Percentiles rank a stretch among this genome's conserved stretches.
phyloP scores from a whole-genome alignment of 2,113 vertebrate genomes.

The Tonatia bakeri region DNA sequence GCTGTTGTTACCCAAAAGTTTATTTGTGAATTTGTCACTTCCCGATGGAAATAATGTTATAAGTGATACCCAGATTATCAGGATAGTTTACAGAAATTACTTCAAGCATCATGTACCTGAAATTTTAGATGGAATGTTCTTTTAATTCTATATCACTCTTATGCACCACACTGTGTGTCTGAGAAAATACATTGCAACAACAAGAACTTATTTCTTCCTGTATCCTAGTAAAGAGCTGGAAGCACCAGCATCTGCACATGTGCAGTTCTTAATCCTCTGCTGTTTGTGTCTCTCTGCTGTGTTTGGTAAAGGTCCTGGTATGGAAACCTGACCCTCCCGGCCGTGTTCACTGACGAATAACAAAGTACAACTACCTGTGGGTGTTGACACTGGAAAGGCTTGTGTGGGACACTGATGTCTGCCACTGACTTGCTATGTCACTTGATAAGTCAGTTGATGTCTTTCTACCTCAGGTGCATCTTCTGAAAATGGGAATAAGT shows the following conservation, averaged over 20 bases:
- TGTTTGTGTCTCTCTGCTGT: not conserved
- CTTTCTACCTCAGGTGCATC: not conserved
- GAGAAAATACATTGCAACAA: not conserved
- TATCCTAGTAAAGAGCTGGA: not conserved
- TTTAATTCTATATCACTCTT: not conserved
- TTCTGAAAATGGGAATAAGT: not conserved
- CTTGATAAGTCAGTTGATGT: not conserved
- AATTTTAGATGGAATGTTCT: not conserved
- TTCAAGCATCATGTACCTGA: not conserved
- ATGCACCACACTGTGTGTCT: not conserved
- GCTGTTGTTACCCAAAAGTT: slow-evolving; percentile 19
- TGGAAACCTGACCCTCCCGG: not conserved
- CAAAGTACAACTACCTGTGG: not conserved
- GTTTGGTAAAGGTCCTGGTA: not conserved
- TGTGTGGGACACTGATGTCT: not conserved
- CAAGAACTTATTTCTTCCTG: not conserved
- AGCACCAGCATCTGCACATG: not conserved
- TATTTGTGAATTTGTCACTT: slow-evolving; percentile 32
- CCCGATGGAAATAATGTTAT: not conserved
- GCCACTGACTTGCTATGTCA: not conserved
- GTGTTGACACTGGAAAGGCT: not conserved
- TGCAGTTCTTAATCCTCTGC: not conserved
- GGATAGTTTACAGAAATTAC: not conserved
- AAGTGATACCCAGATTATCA: not conserved
- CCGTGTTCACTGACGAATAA: not conserved